A percentile compares a stretch with the other conserved stretches of the same genome.
Evolutionary conservation across 1,140 invertebrate genomes (phyloP).

Genomic region (Drosophila teissieri): DNA sequence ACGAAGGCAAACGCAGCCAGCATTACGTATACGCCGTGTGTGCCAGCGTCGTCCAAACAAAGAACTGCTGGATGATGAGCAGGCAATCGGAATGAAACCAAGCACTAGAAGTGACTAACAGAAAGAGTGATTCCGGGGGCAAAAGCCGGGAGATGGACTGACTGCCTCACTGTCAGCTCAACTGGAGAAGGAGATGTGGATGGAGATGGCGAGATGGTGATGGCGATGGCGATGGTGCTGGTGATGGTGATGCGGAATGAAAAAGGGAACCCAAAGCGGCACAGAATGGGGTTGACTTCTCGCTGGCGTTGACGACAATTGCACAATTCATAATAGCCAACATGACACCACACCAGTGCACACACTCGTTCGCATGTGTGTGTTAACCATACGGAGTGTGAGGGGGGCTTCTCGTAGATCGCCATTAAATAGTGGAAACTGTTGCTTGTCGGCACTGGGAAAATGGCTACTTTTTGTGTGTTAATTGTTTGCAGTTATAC

Average conservation of each 20-base stretch:
- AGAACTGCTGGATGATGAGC: conserved; percentile 60
- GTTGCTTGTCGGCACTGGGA: conserved; percentile 51
- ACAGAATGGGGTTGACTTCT: conserved; percentile 33
- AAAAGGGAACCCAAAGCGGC: conserved; percentile 14
- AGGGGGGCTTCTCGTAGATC: conserved; percentile 23
- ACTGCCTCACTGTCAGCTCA: conserved; percentile 28
- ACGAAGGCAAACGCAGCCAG: conserved; percentile 58
- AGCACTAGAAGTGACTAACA: conserved; percentile 46
- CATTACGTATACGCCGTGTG: conserved; percentile 55
- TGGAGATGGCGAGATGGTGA: not conserved
- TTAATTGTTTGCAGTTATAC: not conserved
- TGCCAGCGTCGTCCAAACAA: conserved; percentile 67
- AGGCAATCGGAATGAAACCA: conserved; percentile 61
- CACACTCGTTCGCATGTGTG: conserved; percentile 19
- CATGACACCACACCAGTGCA: conserved; percentile 48
- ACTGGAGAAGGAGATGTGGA: conserved; percentile 19
- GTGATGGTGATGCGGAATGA: not conserved
- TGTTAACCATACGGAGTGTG: conserved; percentile 56
- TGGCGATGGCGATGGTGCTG: not conserved
- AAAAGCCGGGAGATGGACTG: conserved; percentile 6
- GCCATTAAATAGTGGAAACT: conserved; percentile 55
- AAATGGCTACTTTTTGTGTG: not conserved
- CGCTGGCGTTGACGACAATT: conserved; percentile 78
- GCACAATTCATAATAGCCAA: conserved; percentile 82
- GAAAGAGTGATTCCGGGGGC: not conserved